Evolutionary conservation across 2,113 vertebrate species (phyloP).

Genomic region (Cephalopholis sonnerati): DNA sequence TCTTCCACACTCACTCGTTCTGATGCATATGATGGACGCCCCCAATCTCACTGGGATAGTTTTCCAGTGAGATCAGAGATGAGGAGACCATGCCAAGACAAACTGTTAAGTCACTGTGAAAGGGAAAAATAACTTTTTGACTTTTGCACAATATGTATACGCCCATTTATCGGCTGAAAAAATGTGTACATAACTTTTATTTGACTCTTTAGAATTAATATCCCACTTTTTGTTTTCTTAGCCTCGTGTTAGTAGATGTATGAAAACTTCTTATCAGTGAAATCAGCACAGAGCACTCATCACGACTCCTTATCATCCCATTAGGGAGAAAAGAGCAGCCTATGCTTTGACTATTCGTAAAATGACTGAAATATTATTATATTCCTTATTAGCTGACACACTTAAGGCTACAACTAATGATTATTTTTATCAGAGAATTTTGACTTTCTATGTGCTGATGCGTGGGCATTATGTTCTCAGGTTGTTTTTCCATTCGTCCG

Average conservation of each 20-base stretch:
- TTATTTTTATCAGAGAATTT: no score
- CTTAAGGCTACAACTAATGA: no score
- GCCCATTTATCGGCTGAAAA: slow-evolving; percentile 38
- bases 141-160: slow-evolving; percentile 15
- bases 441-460: no score
- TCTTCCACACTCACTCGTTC: slow-evolving; percentile 50
- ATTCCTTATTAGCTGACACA: not conserved
- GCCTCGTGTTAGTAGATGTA: not conserved
- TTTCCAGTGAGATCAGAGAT: slow-evolving; percentile 67
- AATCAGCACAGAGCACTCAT: not conserved
- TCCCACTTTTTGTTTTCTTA: slow-evolving; percentile 15
- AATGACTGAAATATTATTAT: not conserved
- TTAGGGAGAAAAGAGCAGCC: not conserved
- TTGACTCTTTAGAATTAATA: not conserved
- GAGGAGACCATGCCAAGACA: slow-evolving; percentile 34
- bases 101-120: slow-evolving; percentile 43
- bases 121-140: slow-evolving; percentile 30
- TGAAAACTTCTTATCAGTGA: not conserved
- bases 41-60: slow-evolving; percentile 58
- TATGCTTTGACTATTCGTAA: not conserved
- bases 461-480: no score
- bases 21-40: slow-evolving; percentile 45
- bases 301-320: not conserved
- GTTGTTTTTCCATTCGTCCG: no score
- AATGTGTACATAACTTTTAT: slow-evolving; percentile 15